Evolutionary conservation across 2,113 vertebrate species (phyloP).

Genomic region (Vulpes lagopus): DNA sequence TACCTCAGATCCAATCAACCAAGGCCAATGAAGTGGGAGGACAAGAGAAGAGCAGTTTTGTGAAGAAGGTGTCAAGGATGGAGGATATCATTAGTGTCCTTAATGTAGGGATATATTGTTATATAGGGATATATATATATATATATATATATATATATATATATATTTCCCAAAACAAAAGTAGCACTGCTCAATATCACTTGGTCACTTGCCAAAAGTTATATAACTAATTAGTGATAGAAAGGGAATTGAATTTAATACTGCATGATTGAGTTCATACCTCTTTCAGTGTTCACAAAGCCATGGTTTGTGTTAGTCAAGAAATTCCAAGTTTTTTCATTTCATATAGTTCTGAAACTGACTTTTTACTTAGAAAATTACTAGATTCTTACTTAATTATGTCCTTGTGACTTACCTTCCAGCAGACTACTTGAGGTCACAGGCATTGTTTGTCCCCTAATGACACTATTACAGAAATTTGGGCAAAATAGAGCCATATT

Average conservation of each 20-base stretch:
- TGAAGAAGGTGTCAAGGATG: background rate
- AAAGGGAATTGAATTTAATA: background rate
- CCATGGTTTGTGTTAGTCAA: background rate
- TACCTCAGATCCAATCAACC: background rate
- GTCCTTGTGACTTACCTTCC: constrained; percentile 13
- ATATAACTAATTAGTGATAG: constrained; percentile 13
- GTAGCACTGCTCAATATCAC: background rate
- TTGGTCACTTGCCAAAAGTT: background rate
- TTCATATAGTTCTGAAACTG: constrained; percentile 22
- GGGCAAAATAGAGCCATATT: background rate
- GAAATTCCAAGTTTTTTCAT: background rate
- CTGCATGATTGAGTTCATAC: background rate
- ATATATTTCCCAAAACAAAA: constrained; percentile 24
- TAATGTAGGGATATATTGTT: background rate
- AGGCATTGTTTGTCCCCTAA: background rate
- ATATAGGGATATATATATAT: background rate
- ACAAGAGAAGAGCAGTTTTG: background rate
- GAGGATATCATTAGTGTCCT: background rate
- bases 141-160: too few species aligned
- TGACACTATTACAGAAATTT: constrained; percentile 21
- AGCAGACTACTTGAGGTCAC: constrained; percentile 30
- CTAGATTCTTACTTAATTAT: constrained; percentile 54
- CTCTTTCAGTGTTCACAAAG: background rate
- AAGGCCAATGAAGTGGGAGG: background rate
- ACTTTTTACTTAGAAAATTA: constrained; percentile 47